A percentile compares a stretch with the other conserved stretches of the same genome.
Evolutionary conservation across 2,797 vertebrate genomes (phyloP).

Genomic region (Alcedo quadribrachys): DNA sequence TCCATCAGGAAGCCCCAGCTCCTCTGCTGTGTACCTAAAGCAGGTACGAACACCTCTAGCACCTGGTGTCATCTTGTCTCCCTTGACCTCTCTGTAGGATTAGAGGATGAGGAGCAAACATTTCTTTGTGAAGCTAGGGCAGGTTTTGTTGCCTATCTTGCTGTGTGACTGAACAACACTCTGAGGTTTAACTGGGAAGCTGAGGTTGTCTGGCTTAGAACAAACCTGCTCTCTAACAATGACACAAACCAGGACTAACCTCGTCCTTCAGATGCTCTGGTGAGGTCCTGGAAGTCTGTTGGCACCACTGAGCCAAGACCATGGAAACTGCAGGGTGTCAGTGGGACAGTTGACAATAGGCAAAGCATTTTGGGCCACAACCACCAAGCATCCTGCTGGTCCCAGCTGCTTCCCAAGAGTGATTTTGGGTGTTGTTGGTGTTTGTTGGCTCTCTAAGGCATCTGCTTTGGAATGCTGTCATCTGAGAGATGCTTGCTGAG

Average conservation of each 20-base stretch:
- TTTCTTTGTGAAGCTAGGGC: background rate
- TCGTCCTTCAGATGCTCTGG: fast-evolving
- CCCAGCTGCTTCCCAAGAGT: background rate
- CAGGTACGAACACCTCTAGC: background rate
- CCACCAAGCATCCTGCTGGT: fast-evolving
- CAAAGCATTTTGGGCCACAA: background rate
- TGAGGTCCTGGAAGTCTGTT: background rate
- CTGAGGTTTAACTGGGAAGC: background rate
- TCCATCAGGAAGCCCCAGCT: background rate
- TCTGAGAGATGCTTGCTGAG: background rate
- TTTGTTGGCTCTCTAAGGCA: background rate
- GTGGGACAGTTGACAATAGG: background rate
- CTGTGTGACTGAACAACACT: background rate
- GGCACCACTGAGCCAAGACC: background rate
- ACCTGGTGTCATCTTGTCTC: background rate
- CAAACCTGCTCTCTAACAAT: background rate
- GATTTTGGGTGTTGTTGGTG: background rate
- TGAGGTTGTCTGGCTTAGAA: background rate
- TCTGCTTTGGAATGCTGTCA: background rate
- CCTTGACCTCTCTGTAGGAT: background rate
- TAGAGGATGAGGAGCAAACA: background rate
- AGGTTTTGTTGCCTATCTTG: background rate
- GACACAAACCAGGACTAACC: background rate
- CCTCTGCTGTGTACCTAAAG: background rate
- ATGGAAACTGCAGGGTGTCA: background rate